Conservation (phyloP, 2,888 invertebrate species). For the Polymixis lichenea region DNA sequence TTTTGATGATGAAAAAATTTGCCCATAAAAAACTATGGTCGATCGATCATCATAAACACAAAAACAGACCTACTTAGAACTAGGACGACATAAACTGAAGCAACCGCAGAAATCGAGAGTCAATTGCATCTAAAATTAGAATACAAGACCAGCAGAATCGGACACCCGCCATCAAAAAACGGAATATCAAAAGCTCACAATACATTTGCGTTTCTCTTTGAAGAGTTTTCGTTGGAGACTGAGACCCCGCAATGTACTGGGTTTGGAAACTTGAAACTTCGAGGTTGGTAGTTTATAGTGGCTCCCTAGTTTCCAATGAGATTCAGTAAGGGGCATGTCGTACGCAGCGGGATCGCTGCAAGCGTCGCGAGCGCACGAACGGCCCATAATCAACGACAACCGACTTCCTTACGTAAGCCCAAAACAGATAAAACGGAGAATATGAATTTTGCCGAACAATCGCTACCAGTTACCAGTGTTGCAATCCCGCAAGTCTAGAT, state of each 20-base stretch:
- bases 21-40: neutral
- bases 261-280: slow-evolving; percentile 37
- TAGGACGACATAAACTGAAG: slow-evolving; percentile 57
- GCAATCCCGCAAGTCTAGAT: slow-evolving; percentile 49
- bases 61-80: slow-evolving; percentile 47
- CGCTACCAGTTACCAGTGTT: slow-evolving; percentile 58
- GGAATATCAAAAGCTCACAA: slow-evolving; percentile 31
- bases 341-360: slow-evolving; percentile 71
- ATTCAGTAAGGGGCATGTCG: slow-evolving; percentile 68
- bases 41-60: slow-evolving; percentile 37
- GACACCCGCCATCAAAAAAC: slow-evolving; percentile 34
- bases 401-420: slow-evolving; percentile 72
- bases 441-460: slow-evolving; percentile 69
- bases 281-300: slow-evolving; percentile 47
- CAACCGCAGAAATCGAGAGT: slow-evolving; percentile 65
- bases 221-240: slow-evolving; percentile 3
- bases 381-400: slow-evolving; percentile 78
- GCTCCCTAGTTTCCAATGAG: slow-evolving; percentile 60
- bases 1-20: neutral
- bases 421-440: slow-evolving; percentile 67
- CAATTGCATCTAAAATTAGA: slow-evolving; percentile 68
- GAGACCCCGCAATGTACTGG: slow-evolving; percentile 51
- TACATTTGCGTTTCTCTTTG: slow-evolving; percentile 44
- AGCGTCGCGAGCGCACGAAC: slow-evolving; percentile 72
- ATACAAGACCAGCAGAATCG: slow-evolving; percentile 54